Conservation (phyloP, 2,888 invertebrate species). For the Lepidocyrtinus sp. region DNA sequence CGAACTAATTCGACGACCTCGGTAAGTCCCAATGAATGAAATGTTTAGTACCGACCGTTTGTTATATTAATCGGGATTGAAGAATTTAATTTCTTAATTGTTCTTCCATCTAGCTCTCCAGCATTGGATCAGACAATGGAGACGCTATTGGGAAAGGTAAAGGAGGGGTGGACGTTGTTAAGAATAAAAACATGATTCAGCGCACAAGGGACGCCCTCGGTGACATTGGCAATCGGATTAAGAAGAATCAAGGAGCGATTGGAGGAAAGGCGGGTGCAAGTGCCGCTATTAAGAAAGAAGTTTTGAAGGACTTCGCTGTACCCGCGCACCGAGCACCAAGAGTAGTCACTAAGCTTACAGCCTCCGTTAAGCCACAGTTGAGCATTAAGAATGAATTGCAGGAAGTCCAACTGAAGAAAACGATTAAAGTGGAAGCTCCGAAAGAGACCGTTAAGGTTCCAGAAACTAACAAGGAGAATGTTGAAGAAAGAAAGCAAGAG, state of each 20-base stretch:
- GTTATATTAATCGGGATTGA: not conserved
- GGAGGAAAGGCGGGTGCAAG: conserved; percentile 23
- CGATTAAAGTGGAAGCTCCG: not conserved
- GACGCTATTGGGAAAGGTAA: conserved; percentile 17
- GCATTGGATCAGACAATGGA: conserved; percentile 45
- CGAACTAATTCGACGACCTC: conserved; percentile 42
- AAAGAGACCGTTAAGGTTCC: not conserved
- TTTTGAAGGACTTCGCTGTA: conserved; percentile 46
- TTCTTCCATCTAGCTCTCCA: conserved; percentile 25
- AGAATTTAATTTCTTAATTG: not conserved
- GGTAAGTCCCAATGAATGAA: conserved; percentile 29
- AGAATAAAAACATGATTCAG: conserved; percentile 49
- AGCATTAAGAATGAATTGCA: not conserved
- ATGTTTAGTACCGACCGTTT: not conserved
- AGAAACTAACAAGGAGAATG: conserved; percentile 37
- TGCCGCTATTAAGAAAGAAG: conserved; percentile 6
- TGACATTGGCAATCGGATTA: conserved; percentile 67
- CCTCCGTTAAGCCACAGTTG: conserved; percentile 32
- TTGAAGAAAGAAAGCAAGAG: no score
- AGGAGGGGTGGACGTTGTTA: conserved; percentile 9
- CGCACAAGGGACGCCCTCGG: conserved; percentile 65
- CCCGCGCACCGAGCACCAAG: conserved; percentile 47
- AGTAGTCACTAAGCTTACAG: conserved; percentile 28
- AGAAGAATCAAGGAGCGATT: conserved; percentile 38
- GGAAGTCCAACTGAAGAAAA: not conserved